phyloP scores from a whole-genome alignment of 2,888 invertebrate genomes.

The Trypoxylon attenuatum region DNA sequence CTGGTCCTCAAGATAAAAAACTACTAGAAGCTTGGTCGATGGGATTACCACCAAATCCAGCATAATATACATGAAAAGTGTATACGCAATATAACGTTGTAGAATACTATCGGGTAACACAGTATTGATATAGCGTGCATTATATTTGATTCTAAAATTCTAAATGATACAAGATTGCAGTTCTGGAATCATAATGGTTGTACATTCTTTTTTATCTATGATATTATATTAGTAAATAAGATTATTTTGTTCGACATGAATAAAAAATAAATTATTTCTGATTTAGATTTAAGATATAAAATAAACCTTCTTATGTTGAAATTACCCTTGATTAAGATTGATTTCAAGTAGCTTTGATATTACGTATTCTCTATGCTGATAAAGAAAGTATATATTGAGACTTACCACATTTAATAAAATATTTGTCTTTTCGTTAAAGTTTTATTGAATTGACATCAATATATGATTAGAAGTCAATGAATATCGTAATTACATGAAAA shows the following conservation, averaged over 20 bases:
- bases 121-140: conserved; percentile 35
- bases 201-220: conserved; percentile 47
- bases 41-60: conserved; percentile 70
- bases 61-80: conserved; percentile 49
- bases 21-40: conserved; percentile 71
- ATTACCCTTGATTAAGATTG: too few species aligned
- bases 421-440: too few species aligned
- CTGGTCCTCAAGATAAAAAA: conserved; percentile 70
- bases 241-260: conserved; percentile 2
- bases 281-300: too few species aligned
- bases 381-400: too few species aligned
- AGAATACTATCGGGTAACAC: conserved; percentile 24
- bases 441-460: too few species aligned
- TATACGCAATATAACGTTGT: conserved; percentile 28
- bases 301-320: too few species aligned
- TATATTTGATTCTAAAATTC: conserved; percentile 21
- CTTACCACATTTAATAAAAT: too few species aligned
- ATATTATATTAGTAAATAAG: conserved; percentile 16
- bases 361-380: too few species aligned
- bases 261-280: conserved; percentile 32
- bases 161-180: conserved; percentile 17
- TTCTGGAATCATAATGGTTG: conserved; percentile 48
- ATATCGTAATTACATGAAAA: too few species aligned
- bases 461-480: too few species aligned
- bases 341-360: too few species aligned